Evolutionary conservation across 2,888 invertebrate species (phyloP), one percentile per base, ranked within the genome.

Genomic region (Drosophila prostipennis): DNA sequence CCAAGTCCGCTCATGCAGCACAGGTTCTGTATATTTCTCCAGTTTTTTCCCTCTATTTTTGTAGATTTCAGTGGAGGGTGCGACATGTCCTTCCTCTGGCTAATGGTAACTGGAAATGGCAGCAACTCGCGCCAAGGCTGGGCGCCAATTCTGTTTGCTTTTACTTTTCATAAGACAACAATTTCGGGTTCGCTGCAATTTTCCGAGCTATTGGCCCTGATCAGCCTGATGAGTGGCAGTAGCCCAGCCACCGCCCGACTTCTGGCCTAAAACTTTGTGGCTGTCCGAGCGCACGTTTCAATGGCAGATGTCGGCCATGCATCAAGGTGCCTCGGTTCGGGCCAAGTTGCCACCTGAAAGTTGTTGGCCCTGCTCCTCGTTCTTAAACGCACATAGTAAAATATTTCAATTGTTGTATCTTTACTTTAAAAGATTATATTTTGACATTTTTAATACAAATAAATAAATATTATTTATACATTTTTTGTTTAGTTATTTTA

Each of bases 21-120:
- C 76, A 65, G 65, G 63, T 74, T 73, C 58, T 34, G 36, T 40
- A 37, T 58, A 40, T 54, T 29, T 6, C 2, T 23, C 5, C 29
- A 26, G 11, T n/a, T 55, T 34, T 52, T 36, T 46, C 29, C 34
- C 13, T 6, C 8, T 8, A 32, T 45, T 57, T 52, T 49, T 42
- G 19, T 13, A 11, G 11, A 6, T 16, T 36, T 57, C 40, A 40
- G 46, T 14, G 2, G 23, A 43, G 46, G 46, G 46, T 45, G 52
- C 37, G 58, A 60, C 52, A 74, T 61, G 68, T 73, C 63, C 72
- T 87, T 87, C 77, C 77, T 67, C 51, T 40, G 19, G 53, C 75
- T 82, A 82, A 82, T 85, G 85, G 85, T 72, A 87, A 82, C 79
- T 84, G 82, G 74, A 82, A 87, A 87, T 84, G 85, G 79, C 80